These are phyloP conservation scores for Drosophila littoralis DNA, from an alignment of 1,140 invertebrate genomes.

Conservation along the genomic window DNA sequence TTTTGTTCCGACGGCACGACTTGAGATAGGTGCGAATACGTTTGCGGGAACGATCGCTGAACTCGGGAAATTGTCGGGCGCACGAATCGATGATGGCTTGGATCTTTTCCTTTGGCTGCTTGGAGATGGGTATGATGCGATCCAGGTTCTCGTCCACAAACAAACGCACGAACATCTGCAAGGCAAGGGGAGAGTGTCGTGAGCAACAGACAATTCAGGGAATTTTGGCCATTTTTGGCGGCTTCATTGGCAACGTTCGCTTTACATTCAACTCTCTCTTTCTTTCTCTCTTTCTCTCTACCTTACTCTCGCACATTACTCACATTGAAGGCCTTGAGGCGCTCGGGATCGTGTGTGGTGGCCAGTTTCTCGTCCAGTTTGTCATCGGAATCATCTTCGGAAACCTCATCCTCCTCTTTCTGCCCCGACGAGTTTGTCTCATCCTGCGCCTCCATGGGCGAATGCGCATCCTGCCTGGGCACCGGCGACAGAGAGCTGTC, in stretches of 20 bases:
- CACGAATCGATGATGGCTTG: constrained; percentile 99
- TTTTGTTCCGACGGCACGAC: constrained; percentile 96
- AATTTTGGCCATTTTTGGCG: constrained; percentile 22
- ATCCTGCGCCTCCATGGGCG: constrained; percentile 90
- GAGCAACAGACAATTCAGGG: neutral
- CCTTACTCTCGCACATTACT: constrained; percentile 84
- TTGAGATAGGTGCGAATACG: constrained; percentile 97
- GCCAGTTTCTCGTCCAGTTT: constrained; percentile 90
- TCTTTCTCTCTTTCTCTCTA: constrained; percentile 27
- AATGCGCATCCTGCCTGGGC: constrained; percentile 68
- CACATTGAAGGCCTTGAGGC: constrained; percentile 98
- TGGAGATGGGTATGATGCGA: constrained; percentile 97
- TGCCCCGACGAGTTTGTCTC: constrained; percentile 96
- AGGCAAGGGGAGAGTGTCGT: constrained; percentile 45
- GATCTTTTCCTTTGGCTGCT: constrained; percentile 99
- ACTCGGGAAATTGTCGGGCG: constrained; percentile 98
- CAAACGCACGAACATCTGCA: constrained; percentile 98
- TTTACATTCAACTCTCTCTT: constrained; percentile 64
- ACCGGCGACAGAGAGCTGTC: constrained; percentile 79
- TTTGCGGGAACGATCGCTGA: constrained; percentile 96
- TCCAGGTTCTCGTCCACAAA: constrained; percentile 99
- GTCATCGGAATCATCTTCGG: constrained; percentile 95
- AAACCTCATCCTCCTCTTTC: constrained; percentile 96
- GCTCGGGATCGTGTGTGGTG: constrained; percentile 96
- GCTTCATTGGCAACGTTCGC: constrained; percentile 73